These are phyloP conservation scores for Meteorus colon DNA, from an alignment of 2,888 invertebrate species.

Conservation along the genomic window DNA sequence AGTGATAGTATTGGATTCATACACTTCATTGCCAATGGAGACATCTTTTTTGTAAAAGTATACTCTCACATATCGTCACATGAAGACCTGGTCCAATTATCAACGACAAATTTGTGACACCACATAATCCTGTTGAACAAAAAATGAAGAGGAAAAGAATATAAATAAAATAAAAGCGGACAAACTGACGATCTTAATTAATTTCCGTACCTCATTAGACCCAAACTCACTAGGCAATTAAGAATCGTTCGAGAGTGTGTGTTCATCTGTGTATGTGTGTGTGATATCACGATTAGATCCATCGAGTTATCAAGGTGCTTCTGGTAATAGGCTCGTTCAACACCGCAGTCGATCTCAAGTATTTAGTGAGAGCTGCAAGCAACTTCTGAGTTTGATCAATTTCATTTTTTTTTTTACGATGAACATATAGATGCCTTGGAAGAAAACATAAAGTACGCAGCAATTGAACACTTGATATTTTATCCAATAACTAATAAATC, in stretches of 20 bases:
- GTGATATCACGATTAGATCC: slow-evolving; percentile 55
- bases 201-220: slow-evolving; percentile 65
- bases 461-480: not conserved
- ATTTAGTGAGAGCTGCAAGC: slow-evolving; percentile 49
- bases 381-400: slow-evolving; percentile 46
- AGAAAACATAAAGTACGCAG: not conserved
- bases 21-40: too few species aligned
- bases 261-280: slow-evolving; percentile 28
- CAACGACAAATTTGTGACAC: slow-evolving; percentile 25
- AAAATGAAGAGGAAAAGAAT: slow-evolving; percentile 29
- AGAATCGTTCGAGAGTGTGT: slow-evolving; percentile 49
- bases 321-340: slow-evolving; percentile 61
- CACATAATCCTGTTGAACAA: slow-evolving; percentile 16
- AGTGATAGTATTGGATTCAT: not conserved
- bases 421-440: not conserved
- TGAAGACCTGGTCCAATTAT: not conserved
- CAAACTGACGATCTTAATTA: slow-evolving; percentile 63
- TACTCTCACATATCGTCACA: not conserved
- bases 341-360: slow-evolving; percentile 45
- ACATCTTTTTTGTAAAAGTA: too few species aligned
- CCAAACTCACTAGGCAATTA: slow-evolving; percentile 64
- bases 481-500: slow-evolving; percentile 3
- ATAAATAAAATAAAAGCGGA: slow-evolving; percentile 27
- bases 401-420: not conserved
- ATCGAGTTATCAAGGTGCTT: slow-evolving; percentile 59